These are phyloP conservation scores for Didymodactylos carnosus DNA, from an alignment of 2,888 invertebrate species.

Conservation along the genomic window DNA sequence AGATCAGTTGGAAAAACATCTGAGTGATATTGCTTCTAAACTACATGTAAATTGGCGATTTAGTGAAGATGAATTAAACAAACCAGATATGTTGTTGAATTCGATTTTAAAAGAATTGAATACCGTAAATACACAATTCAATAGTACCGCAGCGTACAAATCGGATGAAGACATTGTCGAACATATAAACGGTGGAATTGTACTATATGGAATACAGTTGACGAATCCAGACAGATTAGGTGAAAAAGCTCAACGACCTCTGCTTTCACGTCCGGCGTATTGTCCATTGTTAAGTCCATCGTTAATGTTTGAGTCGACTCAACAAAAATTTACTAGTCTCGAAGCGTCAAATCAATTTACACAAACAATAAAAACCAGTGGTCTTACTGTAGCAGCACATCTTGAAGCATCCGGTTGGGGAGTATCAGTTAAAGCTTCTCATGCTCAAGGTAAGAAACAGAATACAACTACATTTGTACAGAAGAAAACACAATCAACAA, in stretches of 20 bases:
- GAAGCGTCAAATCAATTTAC: background rate
- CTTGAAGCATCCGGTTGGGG: background rate
- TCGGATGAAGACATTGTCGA: background rate
- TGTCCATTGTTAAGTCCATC: background rate
- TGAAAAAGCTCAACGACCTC: background rate
- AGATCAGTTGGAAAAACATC: background rate
- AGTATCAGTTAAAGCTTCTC: background rate
- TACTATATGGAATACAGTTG: background rate
- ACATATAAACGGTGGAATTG: background rate
- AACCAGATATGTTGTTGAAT: background rate
- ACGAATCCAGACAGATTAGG: background rate
- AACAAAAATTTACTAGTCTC: background rate
- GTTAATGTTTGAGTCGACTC: background rate
- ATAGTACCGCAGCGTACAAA: background rate
- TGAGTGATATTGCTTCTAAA: background rate
- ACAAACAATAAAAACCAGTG: background rate
- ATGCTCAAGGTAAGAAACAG: background rate
- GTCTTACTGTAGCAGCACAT: background rate
- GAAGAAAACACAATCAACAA: background rate
- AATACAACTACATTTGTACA: background rate
- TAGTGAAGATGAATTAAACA: background rate
- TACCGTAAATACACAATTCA: background rate
- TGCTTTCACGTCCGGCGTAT: background rate
- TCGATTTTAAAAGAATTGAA: background rate
- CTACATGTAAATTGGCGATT: background rate